Conservation (phyloP, 2,888 invertebrate species). For the Argyresthia albistria region DNA sequence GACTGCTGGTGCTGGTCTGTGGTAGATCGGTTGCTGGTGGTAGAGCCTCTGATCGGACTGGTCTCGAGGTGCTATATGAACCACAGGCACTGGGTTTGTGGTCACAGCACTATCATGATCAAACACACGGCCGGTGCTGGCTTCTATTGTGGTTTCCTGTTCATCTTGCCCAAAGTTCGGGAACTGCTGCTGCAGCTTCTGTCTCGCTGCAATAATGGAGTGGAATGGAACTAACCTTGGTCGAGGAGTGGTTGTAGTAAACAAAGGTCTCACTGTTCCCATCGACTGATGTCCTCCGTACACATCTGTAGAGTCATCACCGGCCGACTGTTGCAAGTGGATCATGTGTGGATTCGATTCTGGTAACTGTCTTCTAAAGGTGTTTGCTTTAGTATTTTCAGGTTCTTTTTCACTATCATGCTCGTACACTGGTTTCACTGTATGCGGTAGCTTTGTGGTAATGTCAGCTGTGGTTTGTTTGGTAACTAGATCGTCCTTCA, state of each 20-base stretch:
- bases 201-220: slow-evolving; percentile 58
- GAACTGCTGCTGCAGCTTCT: slow-evolving; percentile 59
- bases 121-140: slow-evolving; percentile 65
- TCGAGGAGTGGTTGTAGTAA: slow-evolving; percentile 75
- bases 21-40: slow-evolving; percentile 45
- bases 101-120: slow-evolving; percentile 62
- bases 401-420: slow-evolving; percentile 54
- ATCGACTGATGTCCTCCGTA: slow-evolving; percentile 77
- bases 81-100: slow-evolving; percentile 65
- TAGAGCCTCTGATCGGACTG: slow-evolving; percentile 43
- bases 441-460: slow-evolving; percentile 44
- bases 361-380: slow-evolving; percentile 74
- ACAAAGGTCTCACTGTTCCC: slow-evolving; percentile 76
- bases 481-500: slow-evolving; percentile 45
- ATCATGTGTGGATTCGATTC: slow-evolving; percentile 71
- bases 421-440: slow-evolving; percentile 70
- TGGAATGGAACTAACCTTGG: slow-evolving; percentile 70
- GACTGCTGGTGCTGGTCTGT: slow-evolving; percentile 37
- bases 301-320: slow-evolving; percentile 78
- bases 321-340: slow-evolving; percentile 71
- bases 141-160: slow-evolving; percentile 60
- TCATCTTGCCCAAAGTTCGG: slow-evolving; percentile 43
- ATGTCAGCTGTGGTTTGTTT: slow-evolving; percentile 33
- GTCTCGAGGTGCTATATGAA: slow-evolving; percentile 65
- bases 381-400: slow-evolving; percentile 57